phyloP scores from a whole-genome alignment of 2,888 invertebrate genomes.

The Galerucella pusilla region DNA sequence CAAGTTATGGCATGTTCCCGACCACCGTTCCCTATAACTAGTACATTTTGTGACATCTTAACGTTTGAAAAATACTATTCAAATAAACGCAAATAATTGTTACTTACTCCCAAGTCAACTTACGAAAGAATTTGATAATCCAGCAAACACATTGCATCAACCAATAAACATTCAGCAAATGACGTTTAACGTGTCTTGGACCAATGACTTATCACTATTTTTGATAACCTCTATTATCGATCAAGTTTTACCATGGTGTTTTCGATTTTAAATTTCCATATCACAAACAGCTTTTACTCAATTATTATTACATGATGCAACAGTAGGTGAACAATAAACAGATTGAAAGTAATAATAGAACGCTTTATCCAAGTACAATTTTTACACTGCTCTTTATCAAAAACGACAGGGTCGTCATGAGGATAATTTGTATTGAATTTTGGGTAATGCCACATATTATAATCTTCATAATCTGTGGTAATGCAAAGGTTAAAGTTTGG shows the following conservation, averaged over 20 bases:
- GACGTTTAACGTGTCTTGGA: constrained; percentile 3
- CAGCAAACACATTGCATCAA: constrained; percentile 3
- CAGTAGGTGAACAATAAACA: constrained; percentile 9
- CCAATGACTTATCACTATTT: constrained; percentile 8
- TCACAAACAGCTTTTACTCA: constrained; percentile 12
- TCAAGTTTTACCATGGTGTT: constrained; percentile 3
- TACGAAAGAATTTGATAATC: constrained; percentile 10
- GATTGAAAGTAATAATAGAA: neutral
- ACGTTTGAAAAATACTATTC: neutral
- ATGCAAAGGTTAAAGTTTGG: neutral
- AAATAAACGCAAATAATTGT: neutral
- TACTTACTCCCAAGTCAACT: neutral
- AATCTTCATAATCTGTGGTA: too few species aligned
- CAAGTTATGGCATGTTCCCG: constrained; percentile 96
- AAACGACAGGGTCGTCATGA: neutral
- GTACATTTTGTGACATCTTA: constrained; percentile 68
- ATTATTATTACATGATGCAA: constrained; percentile 10
- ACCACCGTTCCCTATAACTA: constrained; percentile 93
- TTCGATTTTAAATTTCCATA: constrained; percentile 8
- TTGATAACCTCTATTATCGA: constrained; percentile 15
- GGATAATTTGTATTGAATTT: neutral
- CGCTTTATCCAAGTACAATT: constrained; percentile 8
- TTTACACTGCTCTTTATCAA: neutral
- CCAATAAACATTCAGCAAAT: constrained; percentile 3
- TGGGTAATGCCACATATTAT: neutral